These are phyloP conservation scores for Drosophila cardini DNA, from an alignment of 1,140 invertebrate species.

Conservation along the genomic window DNA sequence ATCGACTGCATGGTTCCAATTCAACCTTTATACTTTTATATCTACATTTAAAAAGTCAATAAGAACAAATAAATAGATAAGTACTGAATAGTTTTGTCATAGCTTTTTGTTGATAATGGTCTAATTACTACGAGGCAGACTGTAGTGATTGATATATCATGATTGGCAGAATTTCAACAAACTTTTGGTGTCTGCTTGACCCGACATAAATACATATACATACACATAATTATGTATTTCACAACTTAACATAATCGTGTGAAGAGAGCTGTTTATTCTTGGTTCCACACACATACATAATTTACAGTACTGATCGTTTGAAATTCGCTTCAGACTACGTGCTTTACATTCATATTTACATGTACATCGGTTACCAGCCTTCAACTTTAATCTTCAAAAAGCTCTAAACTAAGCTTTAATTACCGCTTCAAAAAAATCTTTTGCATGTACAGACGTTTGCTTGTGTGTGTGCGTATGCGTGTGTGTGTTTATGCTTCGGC, in stretches of 20 bases:
- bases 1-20: constrained; percentile 71
- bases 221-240: constrained; percentile 11
- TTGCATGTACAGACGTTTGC: neutral
- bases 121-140: constrained; percentile 25
- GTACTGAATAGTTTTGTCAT: constrained; percentile 1
- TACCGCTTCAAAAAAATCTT: constrained; percentile 4
- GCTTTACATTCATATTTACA: neutral
- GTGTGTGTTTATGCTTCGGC: neutral
- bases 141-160: constrained; percentile 33
- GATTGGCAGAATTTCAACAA: neutral
- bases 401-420: neutral
- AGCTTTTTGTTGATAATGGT: constrained; percentile 9
- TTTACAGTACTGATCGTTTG: neutral
- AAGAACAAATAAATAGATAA: constrained; percentile 25
- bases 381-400: constrained; percentile 1
- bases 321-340: neutral
- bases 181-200: neutral
- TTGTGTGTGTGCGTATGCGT: too few relatives aligned
- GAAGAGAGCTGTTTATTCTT: neutral
- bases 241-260: constrained; percentile 15
- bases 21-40: constrained; percentile 10
- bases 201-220: neutral
- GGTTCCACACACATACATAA: neutral
- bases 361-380: neutral
- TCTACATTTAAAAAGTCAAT: neutral